phyloP scores from a whole-genome alignment of 2,113 vertebrate species.

The Scomber scombrus region DNA sequence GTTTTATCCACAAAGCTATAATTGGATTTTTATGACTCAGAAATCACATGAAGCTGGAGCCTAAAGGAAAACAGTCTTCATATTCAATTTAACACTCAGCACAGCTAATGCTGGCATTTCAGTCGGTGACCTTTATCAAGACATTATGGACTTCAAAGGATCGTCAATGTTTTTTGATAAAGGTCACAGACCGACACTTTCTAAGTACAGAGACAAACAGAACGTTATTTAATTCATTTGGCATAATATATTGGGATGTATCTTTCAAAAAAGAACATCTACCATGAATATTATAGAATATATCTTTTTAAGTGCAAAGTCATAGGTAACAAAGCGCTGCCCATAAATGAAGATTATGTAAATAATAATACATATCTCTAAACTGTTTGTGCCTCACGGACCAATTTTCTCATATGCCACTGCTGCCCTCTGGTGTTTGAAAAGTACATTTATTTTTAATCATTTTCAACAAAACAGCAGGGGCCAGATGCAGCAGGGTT shows the following conservation, averaged over 20 bases:
- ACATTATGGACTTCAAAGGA: conserved; percentile 42
- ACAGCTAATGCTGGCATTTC: conserved; percentile 6
- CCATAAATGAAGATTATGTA: no score
- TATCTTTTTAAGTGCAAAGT: no score
- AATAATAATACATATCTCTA: no score
- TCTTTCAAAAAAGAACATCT: background rate
- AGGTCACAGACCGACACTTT: conserved; percentile 54
- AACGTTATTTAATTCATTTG: background rate
- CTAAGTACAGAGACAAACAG: conserved; percentile 15
- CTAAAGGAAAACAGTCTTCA: background rate
- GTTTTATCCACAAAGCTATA: conserved; percentile 22
- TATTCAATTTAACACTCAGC: background rate
- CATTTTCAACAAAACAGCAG: background rate
- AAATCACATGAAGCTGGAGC: conserved; percentile 35
- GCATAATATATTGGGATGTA: background rate
- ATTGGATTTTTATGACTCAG: conserved; percentile 14
- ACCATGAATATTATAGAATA: no score
- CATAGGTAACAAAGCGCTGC: no score
- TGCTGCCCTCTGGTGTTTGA: conserved; percentile 74
- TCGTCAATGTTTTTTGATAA: conserved; percentile 49
- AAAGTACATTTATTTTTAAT: background rate
- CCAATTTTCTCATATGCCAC: conserved; percentile 22
- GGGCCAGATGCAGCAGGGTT: background rate
- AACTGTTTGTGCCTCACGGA: background rate
- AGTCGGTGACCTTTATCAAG: conserved; percentile 44